Evolutionary conservation across 2,113 vertebrate species (phyloP).

Genomic region (Psammodynastes pulverulentus): DNA sequence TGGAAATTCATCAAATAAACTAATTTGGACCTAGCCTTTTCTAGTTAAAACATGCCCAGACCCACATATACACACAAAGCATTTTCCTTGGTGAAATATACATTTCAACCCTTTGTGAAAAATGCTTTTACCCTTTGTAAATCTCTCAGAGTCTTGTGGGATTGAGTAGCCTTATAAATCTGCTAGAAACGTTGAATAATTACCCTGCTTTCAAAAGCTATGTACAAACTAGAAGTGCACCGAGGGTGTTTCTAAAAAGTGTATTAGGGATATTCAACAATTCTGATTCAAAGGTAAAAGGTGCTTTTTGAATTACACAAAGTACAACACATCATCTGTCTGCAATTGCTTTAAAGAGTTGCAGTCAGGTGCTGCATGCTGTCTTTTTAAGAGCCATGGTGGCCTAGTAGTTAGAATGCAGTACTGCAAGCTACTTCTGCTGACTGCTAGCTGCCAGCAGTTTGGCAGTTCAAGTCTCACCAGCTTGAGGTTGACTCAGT

Average conservation of each 20-base stretch:
- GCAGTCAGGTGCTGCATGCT: background rate
- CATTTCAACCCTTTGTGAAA: background rate
- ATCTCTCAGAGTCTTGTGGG: background rate
- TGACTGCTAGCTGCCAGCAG: too few relatives aligned
- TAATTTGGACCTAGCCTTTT: background rate
- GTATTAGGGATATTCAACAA: background rate
- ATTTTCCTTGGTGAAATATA: background rate
- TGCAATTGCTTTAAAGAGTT: background rate
- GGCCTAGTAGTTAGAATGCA: too few relatives aligned
- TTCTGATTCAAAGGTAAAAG: background rate
- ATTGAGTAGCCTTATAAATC: background rate
- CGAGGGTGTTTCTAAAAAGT: background rate
- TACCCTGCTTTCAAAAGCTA: background rate
- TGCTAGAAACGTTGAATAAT: background rate
- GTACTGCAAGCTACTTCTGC: too few relatives aligned
- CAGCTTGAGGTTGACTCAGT: too few relatives aligned
- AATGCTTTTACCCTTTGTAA: background rate
- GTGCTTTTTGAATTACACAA: background rate
- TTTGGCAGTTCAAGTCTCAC: too few relatives aligned
- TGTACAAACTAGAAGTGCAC: background rate
- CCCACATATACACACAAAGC: background rate
- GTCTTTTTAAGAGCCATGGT: background rate
- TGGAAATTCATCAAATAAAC: background rate
- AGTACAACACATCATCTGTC: background rate
- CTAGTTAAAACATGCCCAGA: background rate